Evolutionary conservation across 2,797 vertebrate genomes (phyloP).

Genomic region (Graptemys geographica): DNA sequence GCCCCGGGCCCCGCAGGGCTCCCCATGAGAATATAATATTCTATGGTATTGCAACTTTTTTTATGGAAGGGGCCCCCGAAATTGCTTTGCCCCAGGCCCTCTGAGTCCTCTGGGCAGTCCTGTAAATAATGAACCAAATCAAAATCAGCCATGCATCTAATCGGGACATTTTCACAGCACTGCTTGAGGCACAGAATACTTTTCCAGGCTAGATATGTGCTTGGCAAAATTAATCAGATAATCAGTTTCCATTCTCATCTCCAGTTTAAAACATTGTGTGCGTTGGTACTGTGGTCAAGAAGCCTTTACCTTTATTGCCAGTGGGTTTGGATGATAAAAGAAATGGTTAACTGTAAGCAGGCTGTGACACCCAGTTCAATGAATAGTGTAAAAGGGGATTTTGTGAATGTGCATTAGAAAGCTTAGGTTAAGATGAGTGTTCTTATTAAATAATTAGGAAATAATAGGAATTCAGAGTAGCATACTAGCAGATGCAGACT

Average conservation of each 20-base stretch:
- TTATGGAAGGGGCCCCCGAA: too few relatives aligned
- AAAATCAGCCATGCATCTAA: constrained; percentile 84
- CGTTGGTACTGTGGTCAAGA: not conserved
- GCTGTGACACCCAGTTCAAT: not conserved
- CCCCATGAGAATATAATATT: too few relatives aligned
- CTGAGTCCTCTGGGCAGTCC: too few relatives aligned
- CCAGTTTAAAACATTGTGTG: constrained; percentile 47
- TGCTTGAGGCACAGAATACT: constrained; percentile 75
- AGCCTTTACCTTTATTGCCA: constrained; percentile 47
- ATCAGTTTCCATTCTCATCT: constrained; percentile 59
- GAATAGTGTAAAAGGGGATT: not conserved
- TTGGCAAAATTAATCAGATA: constrained; percentile 77
- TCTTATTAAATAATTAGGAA: not conserved
- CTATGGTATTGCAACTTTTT: too few relatives aligned
- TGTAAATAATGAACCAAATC: constrained; percentile 63
- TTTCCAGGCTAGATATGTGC: constrained; percentile 76
- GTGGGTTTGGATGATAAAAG: not conserved
- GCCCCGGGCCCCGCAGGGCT: too few relatives aligned
- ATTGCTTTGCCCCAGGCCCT: too few relatives aligned
- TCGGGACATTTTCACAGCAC: constrained; percentile 84
- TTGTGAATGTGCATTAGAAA: constrained; percentile 9
- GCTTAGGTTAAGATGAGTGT: not conserved
- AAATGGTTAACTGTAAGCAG: not conserved
- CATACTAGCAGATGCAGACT: not conserved
- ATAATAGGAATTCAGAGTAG: not conserved